Base-by-base conservation (phyloP, 2,888 invertebrate species). In the Heliconius cydno region DNA sequence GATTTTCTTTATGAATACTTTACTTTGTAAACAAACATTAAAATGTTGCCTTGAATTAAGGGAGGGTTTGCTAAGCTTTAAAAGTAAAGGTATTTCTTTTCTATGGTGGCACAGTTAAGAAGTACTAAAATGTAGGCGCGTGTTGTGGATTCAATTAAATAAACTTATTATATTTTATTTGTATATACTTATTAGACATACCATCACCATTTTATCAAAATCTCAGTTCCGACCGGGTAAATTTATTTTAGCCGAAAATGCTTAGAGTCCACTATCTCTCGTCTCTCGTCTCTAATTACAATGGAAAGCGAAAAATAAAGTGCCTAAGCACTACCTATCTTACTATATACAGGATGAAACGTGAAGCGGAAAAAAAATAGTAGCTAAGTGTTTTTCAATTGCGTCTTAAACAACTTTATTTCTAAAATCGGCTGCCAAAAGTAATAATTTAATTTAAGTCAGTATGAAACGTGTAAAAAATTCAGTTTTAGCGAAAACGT, bases 401-500 rank as follows among this genome's bases (percentile, higher is more conserved):
- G 52, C 72, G 22, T 57, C 30, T 57, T 12, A 34, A 52, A 34
- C 72, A 57, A 57, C 1, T 34, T 30, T 57, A 57, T 72, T 72
- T 72, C 13, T 2, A 34, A 57, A 57, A 57, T 52, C 71, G 34
- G 57, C 57, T 57, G 34, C 13, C 30, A 10, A 52, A 72, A 57
- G 25, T 72, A 52, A 34, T 72, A 57, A 72, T 72, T 72, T 57
- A n/a, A 72, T 34, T 34, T 72, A n/a, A 1, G 22, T 5, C 5
- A 19, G 7, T 10, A 28, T 22, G 22, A 9, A 57, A n/a, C 13
- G 57, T 30, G 72, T 72, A 72, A 72, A 72, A 57, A 72, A 72
- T 72, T 72, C 57, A 72, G 52, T 72, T 52, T 30, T 30, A 30
- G 13, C 52, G 22, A 57, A 72, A 52, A 57, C 22, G 25, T 52